A percentile compares a stretch with the other conserved stretches of the same genome.
These are phyloP conservation scores for Limanda limanda DNA, from an alignment of 2,113 vertebrate species.

Conservation along the genomic window DNA sequence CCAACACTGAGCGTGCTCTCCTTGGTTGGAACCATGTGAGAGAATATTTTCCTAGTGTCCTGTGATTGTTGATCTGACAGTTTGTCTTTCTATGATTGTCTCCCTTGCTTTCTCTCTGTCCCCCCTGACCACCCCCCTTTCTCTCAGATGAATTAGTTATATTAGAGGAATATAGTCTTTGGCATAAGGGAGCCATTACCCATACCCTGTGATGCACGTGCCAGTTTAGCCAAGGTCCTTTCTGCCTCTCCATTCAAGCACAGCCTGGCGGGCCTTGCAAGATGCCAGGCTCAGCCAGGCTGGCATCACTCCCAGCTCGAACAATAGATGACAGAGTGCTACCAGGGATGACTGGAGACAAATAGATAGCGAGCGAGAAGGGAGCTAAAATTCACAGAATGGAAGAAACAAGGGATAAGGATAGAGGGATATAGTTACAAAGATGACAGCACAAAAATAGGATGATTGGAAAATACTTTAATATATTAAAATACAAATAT, in stretches of 20 bases:
- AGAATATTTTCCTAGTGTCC: slow-evolving; percentile 28
- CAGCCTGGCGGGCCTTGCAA: slow-evolving; percentile 44
- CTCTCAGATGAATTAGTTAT: slow-evolving; percentile 70
- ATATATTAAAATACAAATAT: background rate
- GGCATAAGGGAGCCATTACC: slow-evolving; percentile 64
- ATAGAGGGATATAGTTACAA: slow-evolving; percentile 1
- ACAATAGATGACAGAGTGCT: slow-evolving; percentile 65
- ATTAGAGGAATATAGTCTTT: slow-evolving; percentile 70
- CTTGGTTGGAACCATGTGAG: slow-evolving; percentile 29
- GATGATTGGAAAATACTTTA: background rate
- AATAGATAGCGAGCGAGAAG: slow-evolving; percentile 16
- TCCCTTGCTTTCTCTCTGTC: slow-evolving; percentile 24
- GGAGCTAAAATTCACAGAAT: slow-evolving; percentile 35
- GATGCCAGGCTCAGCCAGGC: slow-evolving; percentile 61
- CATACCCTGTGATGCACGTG: slow-evolving; percentile 61
- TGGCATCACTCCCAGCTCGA: slow-evolving; percentile 71
- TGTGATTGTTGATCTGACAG: slow-evolving; percentile 46
- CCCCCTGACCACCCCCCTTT: slow-evolving; percentile 31
- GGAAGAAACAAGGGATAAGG: slow-evolving; percentile 3
- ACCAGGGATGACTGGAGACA: slow-evolving; percentile 52
- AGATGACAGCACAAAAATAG: background rate
- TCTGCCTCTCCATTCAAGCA: slow-evolving; percentile 63
- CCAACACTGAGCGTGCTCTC: slow-evolving; percentile 19
- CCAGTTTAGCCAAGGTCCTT: slow-evolving; percentile 72
- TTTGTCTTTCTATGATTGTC: slow-evolving; percentile 35